phyloP scores from a whole-genome alignment of 35 echinoderm and acorn worm species.

The Lytechinus pictus region DNA sequence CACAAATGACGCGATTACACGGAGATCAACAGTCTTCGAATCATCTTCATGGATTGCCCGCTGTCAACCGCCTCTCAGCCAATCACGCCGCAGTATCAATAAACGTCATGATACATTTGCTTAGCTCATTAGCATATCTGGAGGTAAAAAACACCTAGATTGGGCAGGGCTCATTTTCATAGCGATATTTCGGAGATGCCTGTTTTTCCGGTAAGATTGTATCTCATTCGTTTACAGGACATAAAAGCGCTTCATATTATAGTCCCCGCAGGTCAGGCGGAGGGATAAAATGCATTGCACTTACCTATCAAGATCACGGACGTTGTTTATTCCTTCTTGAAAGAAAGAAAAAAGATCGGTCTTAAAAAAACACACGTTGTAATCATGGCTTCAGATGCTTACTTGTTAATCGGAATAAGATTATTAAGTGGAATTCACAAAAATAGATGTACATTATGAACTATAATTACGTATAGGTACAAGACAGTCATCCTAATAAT shows the following conservation, averaged over 20 bases:
- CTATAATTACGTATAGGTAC: background rate
- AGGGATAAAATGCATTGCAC: background rate
- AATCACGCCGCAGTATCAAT: background rate
- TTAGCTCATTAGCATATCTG: conserved; percentile 40
- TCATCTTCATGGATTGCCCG: conserved; percentile 33
- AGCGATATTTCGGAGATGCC: conserved; percentile 25
- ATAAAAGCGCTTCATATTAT: conserved; percentile 13
- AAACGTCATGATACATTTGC: conserved; percentile 20
- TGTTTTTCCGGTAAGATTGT: conserved; percentile 26
- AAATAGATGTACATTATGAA: background rate
- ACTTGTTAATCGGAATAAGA: no score
- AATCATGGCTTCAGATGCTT: no score
- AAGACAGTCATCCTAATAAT: background rate
- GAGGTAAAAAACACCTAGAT: conserved; percentile 41
- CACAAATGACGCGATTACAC: conserved; percentile 48
- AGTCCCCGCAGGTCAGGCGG: background rate
- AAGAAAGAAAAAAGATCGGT: background rate
- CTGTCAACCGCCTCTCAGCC: background rate
- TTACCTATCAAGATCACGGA: background rate
- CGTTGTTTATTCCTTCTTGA: background rate
- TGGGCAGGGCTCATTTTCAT: conserved; percentile 26
- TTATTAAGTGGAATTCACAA: no score
- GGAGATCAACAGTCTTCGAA: conserved; percentile 45
- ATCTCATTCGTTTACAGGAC: conserved; percentile 19
- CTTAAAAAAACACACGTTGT: no score